A percentile compares a stretch with the other conserved stretches of the same genome.
Conservation (phyloP, 2,888 invertebrate species). For the Amphipoea lucens region DNA sequence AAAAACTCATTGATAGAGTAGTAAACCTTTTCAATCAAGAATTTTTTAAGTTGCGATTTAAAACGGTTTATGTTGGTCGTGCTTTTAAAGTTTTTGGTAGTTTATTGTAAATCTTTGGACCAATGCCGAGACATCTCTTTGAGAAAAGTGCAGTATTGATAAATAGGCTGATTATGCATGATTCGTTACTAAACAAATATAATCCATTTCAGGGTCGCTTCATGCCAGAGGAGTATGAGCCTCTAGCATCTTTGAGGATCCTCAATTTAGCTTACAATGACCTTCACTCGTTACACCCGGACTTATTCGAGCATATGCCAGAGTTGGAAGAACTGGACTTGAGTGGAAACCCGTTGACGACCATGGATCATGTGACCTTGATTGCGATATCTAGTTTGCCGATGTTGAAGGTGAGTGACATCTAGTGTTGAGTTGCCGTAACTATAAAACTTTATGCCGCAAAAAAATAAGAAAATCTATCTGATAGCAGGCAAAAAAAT, state of each 20-base stretch:
- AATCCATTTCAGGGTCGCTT: constrained; percentile 86
- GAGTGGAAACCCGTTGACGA: constrained; percentile 93
- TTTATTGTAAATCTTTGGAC: too few species aligned
- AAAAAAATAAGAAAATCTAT: background rate
- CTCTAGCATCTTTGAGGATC: constrained; percentile 89
- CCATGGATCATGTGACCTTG: constrained; percentile 91
- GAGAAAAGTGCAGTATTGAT: background rate
- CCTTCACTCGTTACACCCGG: constrained; percentile 92
- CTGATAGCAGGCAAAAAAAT: background rate
- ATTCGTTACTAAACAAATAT: background rate
- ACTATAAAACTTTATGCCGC: background rate
- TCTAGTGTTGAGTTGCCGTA: constrained; percentile 38
- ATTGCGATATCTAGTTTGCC: constrained; percentile 92
- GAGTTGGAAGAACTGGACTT: constrained; percentile 92
- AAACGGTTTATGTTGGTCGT: too few species aligned
- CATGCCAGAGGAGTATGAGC: constrained; percentile 91
- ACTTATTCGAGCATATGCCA: constrained; percentile 94
- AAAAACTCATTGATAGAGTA: too few species aligned
- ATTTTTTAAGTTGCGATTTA: too few species aligned
- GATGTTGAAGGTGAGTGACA: constrained; percentile 90
- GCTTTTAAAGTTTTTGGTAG: too few species aligned
- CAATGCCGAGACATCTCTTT: too few species aligned
- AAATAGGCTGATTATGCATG: background rate
- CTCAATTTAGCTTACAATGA: constrained; percentile 93
- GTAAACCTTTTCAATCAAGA: too few species aligned